A percentile compares a stretch with the other conserved stretches of the same genome.
These are phyloP conservation scores for Hemitrygon akajei DNA, from an alignment of 2,797 vertebrate genomes.

Conservation along the genomic window DNA sequence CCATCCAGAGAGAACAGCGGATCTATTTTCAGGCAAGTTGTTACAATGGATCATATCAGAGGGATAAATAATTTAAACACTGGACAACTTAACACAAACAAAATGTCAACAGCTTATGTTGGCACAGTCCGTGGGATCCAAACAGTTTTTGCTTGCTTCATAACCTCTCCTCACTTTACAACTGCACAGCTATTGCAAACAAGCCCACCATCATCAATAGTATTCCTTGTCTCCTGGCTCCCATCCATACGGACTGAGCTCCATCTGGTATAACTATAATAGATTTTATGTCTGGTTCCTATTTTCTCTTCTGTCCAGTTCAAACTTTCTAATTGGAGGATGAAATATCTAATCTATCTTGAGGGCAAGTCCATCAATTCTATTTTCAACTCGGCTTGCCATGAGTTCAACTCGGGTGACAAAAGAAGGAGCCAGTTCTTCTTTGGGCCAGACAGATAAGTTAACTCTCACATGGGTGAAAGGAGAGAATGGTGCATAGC, in stretches of 20 bases:
- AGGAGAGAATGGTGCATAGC: neutral
- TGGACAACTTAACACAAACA: conserved; percentile 3
- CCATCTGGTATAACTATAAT: neutral
- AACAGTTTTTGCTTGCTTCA: neutral
- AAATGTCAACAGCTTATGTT: neutral
- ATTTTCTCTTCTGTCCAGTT: neutral
- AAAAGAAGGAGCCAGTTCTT: neutral
- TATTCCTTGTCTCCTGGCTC: neutral
- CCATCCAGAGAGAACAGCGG: neutral
- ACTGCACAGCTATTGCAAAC: neutral
- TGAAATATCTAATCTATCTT: neutral
- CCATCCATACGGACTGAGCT: neutral
- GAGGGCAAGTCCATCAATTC: neutral
- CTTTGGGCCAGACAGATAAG: neutral
- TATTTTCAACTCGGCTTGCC: neutral
- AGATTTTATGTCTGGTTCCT: neutral
- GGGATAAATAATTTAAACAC: conserved; percentile 18
- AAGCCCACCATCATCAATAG: neutral
- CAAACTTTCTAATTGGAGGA: neutral
- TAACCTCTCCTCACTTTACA: neutral
- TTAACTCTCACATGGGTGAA: neutral
- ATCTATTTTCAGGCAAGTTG: neutral
- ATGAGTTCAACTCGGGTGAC: neutral
- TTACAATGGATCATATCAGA: neutral
- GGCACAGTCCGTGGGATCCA: neutral